Base-by-base conservation (phyloP, 2,888 invertebrate genomes). In the Adelphocoris suturalis region DNA sequence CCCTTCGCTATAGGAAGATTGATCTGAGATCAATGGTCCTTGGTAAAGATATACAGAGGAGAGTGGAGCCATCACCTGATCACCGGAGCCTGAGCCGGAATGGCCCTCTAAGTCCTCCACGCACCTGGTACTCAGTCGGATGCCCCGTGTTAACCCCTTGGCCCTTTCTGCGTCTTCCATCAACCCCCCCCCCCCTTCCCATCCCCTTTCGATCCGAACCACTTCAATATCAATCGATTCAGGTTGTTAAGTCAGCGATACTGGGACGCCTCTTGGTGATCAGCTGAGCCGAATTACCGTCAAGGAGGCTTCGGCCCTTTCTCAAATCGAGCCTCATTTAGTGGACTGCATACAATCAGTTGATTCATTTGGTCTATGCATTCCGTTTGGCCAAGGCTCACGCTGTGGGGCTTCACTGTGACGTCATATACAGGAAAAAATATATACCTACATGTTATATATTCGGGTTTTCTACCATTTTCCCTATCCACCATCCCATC, bases 61-160 rank as follows among this genome's bases (percentile, higher is more conserved):
- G 68, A 68, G 68, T 68, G 68, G 23, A 68, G 68, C 68, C 68
- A 68, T 68, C 68, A 68, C 68, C 68, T 68, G 68, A 68, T 68
- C 68, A 68, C 68, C 23, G 16, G 57, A n/a, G 57, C 57, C 5
- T 16, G n/a, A n/a, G n/a, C 57, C 19, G 68, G 68, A 68, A 68
- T 68, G 68, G 68, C 68, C 68, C 68, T 23, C 12, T 19, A 23
- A 23, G 19, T 27, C 68, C 68, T 12, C 68, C 23, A 68, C 68
- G 68, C 68, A 68, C 68, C 68, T 68, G 68, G 27, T 68, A 23
- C 68, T 68, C 68, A 14, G 68, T 7, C 68, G 23, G 68, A 68
- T 23, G 19, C 23, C 68, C 23, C 68, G 23, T 68, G 68, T 68
- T 68, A 68, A 68, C 68, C 68, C 68, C 23, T 68, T 7, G 68